Evolutionary conservation across 2,888 invertebrate species (phyloP), one percentile per base, ranked within the genome.

Genomic region (Rhogogaster chlorosoma): DNA sequence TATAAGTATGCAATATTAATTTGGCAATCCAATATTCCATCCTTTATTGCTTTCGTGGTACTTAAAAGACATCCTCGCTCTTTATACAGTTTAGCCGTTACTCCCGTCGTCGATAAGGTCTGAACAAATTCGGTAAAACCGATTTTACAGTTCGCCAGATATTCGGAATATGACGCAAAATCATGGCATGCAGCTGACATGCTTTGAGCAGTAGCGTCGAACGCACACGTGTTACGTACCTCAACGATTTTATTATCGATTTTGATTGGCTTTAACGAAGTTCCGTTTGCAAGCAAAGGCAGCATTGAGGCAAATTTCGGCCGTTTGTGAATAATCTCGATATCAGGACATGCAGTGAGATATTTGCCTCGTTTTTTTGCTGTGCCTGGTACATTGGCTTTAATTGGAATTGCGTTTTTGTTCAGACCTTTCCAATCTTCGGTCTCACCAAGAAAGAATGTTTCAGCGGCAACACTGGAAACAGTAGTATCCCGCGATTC

Each of bases 151-250:
- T 73, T 38, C 26, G 49, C 70, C 15, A 82, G 45, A 32, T 83
- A 85, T 22, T 85, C 49, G 18, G 67, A 12, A 57, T 85, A 85
- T 32, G 32, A 2, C 18, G 53, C 26, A 45, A 38, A 83, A 32
- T 85, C 85, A 10, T 38, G 6, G 53, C 57, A 85, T 12, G 18
- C 83, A 71, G 42, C 53, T 83, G 36, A 53, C 49, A 83, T 6
- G 10, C 42, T 29, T 71, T 85, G 85, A 85, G 32, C 36, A 12
- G 15, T 45, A 32, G 32, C 12, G 42, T 77, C 32, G 29, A 57
- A 67, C 26, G 84, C 80, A 75, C 86, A 87, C 32, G 87, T 86
- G 57, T 87, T 84, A 7, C 22, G 18, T 7, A 87, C 53, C 2
- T 18, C n/a, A n/a, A n/a, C 57, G 26, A 53, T 12, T 10, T 61